Evolutionary conservation across 2,113 vertebrate genomes (phyloP).

Genomic region (Hippocampus barbouri): DNA sequence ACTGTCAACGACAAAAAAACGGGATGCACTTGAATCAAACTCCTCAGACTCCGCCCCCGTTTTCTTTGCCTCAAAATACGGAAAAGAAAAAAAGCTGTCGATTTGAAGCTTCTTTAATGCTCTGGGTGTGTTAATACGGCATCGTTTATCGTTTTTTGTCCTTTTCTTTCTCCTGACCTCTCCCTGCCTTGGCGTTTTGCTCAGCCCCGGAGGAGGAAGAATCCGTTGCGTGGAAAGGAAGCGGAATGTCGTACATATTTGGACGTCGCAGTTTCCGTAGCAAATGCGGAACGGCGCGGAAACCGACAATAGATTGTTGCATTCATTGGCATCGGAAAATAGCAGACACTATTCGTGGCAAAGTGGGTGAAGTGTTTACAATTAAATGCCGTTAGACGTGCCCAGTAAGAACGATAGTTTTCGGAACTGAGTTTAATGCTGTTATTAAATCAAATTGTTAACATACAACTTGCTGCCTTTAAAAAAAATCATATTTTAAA

Average conservation of each 20-base stretch:
- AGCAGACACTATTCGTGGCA: background rate
- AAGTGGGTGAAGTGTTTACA: slow-evolving; percentile 13
- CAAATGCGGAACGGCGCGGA: slow-evolving; percentile 21
- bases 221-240: slow-evolving; percentile 40
- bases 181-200: slow-evolving; percentile 2
- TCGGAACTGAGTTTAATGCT: background rate
- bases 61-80: background rate
- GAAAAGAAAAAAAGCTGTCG: background rate
- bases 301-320: background rate
- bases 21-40: slow-evolving; percentile 15
- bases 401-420: background rate
- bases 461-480: background rate
- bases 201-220: slow-evolving; percentile 33
- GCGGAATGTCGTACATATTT: slow-evolving; percentile 38
- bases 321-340: background rate
- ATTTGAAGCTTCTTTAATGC: background rate
- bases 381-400: slow-evolving; percentile 2
- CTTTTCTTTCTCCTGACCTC: background rate
- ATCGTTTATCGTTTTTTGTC: background rate
- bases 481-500: background rate
- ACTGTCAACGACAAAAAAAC: slow-evolving; percentile 32
- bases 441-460: background rate
- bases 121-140: background rate
- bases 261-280: slow-evolving; percentile 41
- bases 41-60: slow-evolving; percentile 31